Base-by-base conservation (phyloP, 2,113 vertebrate species). In the Coracopsis vasa region DNA sequence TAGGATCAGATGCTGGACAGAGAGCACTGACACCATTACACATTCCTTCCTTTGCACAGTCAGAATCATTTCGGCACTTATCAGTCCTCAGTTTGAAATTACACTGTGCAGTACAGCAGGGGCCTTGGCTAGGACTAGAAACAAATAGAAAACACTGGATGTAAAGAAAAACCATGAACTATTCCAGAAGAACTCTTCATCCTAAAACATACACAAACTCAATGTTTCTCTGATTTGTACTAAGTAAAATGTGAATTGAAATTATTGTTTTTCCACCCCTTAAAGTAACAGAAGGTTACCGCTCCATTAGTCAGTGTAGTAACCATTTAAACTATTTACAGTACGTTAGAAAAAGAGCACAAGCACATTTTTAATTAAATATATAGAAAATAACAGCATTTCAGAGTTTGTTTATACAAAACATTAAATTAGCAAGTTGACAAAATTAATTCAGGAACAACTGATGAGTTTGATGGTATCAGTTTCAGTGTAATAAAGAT, bases 91-190 rank as follows among this genome's bases (percentile, higher is more conserved):
- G 69, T 88, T 98, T 99, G 92, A 98, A 99, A 5, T 4, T 12
- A 45, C 99, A 99, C 25, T 90, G 15, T 5, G 80, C 5, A 56
- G 98, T 99, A 94, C 99, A 99, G 87, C 99, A 99, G 0, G 99
- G 99, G 41, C 99, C 99, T 97, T 99, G 99, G 94, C 99, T 99
- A 47, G 99, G 99, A 94, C 99, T 99, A 90, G 2, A 94, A 88
- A 88, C 61, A 85, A 89, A 44, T n/a, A 71, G 23, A 31, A 16
- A 50, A 17, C 9, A n/a, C 33, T 3, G 18, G 7, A 35, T 39
- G 17, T 41, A 69, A 89, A 56, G 54, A 45, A 86, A 74, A 80
- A 48, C 28, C 28, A 45, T 11, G 16, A 72, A 56, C 2, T 0
- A 53, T 19, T 56, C n/a, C 44, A 61, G 58, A 74, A 37, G 13